Conservation (phyloP, 2,797 vertebrate species). For the Chloroceryle inda region DNA sequence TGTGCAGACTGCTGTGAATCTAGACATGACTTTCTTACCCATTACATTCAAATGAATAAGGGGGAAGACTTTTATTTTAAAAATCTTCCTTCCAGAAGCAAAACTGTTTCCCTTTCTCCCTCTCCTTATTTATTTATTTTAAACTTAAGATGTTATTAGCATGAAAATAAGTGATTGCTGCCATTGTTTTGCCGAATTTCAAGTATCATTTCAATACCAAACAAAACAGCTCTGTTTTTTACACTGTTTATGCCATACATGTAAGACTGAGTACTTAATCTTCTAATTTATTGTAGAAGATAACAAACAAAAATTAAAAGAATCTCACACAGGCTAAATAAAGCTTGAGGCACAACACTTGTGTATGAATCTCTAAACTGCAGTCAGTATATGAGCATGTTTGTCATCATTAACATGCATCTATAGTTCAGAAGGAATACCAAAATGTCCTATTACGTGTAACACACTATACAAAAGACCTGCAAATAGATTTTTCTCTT, state of each 20-base stretch:
- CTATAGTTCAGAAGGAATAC: background rate
- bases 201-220: background rate
- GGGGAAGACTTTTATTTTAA: background rate
- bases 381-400: background rate
- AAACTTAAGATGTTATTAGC: background rate
- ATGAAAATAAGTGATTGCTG: background rate
- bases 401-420: background rate
- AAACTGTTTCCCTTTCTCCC: background rate
- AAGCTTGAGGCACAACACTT: slow-evolving; percentile 14
- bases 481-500: slow-evolving; percentile 37
- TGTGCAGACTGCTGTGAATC: background rate
- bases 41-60: background rate
- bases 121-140: background rate
- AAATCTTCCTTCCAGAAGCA: background rate
- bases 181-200: background rate
- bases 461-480: slow-evolving; percentile 21
- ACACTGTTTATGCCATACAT: background rate
- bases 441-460: background rate
- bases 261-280: background rate
- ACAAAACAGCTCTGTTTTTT: background rate
- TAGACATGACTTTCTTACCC: background rate
- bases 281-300: background rate
- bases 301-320: background rate
- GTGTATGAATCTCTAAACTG: background rate
- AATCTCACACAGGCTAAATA: background rate